phyloP scores from a whole-genome alignment of 2,797 vertebrate species.

The Karalla daura region DNA sequence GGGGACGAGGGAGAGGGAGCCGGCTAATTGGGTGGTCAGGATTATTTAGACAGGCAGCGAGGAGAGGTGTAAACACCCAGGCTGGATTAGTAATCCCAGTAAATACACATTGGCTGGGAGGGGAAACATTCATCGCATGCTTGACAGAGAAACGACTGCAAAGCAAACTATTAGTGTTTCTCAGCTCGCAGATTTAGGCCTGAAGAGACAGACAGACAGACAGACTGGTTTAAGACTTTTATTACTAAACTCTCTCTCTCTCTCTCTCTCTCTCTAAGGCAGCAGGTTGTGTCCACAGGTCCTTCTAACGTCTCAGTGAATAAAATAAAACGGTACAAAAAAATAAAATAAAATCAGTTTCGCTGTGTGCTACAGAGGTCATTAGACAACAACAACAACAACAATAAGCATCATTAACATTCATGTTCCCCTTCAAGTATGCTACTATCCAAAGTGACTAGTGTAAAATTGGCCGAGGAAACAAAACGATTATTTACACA shows the following conservation, averaged over 20 bases:
- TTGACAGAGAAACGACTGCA: constrained; percentile 13
- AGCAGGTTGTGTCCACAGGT: constrained; percentile 77
- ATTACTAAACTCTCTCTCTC: constrained; percentile 83
- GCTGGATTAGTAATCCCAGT: constrained; percentile 35
- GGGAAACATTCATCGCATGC: constrained; percentile 2
- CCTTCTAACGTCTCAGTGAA: constrained; percentile 74
- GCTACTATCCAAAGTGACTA: constrained; percentile 85
- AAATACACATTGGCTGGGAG: constrained; percentile 31
- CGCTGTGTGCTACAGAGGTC: constrained; percentile 73
- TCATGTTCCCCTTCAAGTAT: constrained; percentile 82
- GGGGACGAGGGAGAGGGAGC: constrained; percentile 1
- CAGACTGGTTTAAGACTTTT: constrained; percentile 52
- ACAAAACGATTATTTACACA: constrained; percentile 77
- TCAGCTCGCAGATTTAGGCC: not conserved
- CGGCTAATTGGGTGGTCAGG: constrained; percentile 67
- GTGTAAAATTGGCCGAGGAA: constrained; percentile 81
- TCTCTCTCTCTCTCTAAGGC: no score
- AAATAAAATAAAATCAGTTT: no score
- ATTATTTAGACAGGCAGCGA: constrained; percentile 62
- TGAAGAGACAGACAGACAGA: not conserved
- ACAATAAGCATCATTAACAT: constrained; percentile 73
- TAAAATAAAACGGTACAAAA: constrained; percentile 76
- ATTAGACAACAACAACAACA: constrained; percentile 71
- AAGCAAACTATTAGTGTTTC: not conserved
- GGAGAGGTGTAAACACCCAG: constrained; percentile 52